These are phyloP conservation scores for Enoplosus armatus DNA, from an alignment of 2,797 vertebrate species.

Conservation along the genomic window DNA sequence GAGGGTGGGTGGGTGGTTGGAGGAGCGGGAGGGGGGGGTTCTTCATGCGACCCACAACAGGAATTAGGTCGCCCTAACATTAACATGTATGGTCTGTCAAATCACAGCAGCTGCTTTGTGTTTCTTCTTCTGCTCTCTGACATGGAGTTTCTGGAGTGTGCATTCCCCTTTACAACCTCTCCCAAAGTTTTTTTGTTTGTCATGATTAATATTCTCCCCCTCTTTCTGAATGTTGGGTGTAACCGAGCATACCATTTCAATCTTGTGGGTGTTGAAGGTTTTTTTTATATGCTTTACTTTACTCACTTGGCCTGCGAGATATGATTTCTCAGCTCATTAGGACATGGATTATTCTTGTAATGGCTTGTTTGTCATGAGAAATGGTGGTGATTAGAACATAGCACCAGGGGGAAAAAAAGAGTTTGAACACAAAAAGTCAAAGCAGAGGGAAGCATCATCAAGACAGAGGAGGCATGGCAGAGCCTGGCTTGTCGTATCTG, in stretches of 20 bases:
- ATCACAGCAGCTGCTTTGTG: conserved; percentile 66
- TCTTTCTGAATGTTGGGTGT: conserved; percentile 54
- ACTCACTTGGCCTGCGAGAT: not conserved
- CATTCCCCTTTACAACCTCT: conserved; percentile 46
- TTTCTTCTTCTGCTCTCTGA: conserved; percentile 29
- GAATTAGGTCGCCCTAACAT: conserved; percentile 68
- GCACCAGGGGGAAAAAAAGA: not conserved
- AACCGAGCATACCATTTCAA: conserved; percentile 49
- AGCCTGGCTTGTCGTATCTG: conserved; percentile 39
- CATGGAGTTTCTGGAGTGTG: conserved; percentile 16
- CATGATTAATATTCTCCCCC: conserved; percentile 58
- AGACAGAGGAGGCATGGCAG: conserved; percentile 14
- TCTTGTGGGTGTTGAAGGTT: conserved; percentile 37
- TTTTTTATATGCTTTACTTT: conserved; percentile 7
- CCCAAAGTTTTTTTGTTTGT: conserved; percentile 51
- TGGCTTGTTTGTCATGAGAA: not conserved
- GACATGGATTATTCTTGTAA: not conserved
- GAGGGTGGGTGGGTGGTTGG: conserved; percentile 46
- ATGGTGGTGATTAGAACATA: not conserved
- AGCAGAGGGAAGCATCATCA: conserved; percentile 20
- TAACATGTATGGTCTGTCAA: conserved; percentile 61
- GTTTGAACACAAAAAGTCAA: conserved; percentile 4
- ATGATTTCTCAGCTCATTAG: not conserved
- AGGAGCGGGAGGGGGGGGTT: conserved; percentile 39
- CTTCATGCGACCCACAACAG: conserved; percentile 64